phyloP scores from a whole-genome alignment of 2,888 invertebrate species.

The Syrista parreyssii region DNA sequence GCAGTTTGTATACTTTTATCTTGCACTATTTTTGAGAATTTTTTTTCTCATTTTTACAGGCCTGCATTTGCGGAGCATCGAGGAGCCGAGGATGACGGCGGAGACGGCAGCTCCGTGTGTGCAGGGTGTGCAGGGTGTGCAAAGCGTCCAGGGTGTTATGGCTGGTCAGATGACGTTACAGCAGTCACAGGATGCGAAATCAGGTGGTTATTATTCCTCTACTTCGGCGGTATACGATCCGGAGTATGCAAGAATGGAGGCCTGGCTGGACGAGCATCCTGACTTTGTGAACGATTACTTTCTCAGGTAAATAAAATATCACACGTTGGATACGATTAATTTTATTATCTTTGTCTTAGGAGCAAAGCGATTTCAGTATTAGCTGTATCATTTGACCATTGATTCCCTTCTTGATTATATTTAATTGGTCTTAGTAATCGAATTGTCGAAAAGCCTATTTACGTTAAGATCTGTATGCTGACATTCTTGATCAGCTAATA shows the following conservation, averaged over 20 bases:
- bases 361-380: neutral
- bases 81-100: slow-evolving; percentile 80
- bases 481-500: neutral
- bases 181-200: slow-evolving; percentile 53
- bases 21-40: neutral
- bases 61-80: slow-evolving; percentile 87
- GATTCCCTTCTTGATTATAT: neutral
- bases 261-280: slow-evolving; percentile 97
- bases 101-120: slow-evolving; percentile 74
- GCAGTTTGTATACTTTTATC: neutral
- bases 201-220: slow-evolving; percentile 49
- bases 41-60: slow-evolving; percentile 72
- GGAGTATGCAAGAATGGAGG: slow-evolving; percentile 90
- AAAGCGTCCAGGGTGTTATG: slow-evolving; percentile 51
- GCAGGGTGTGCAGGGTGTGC: slow-evolving; percentile 75
- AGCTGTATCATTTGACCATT: neutral
- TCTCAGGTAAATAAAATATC: slow-evolving; percentile 74
- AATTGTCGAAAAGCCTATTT: neutral
- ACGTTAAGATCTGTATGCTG: neutral
- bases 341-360: neutral
- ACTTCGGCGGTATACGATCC: slow-evolving; percentile 75
- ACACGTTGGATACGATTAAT: neutral
- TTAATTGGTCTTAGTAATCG: neutral
- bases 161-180: slow-evolving; percentile 50
- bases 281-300: slow-evolving; percentile 96